Percentiles rank a stretch among this genome's conserved stretches.
Conservation (phyloP, 1,140 invertebrate species). For the Steinernema khuongi region DNA sequence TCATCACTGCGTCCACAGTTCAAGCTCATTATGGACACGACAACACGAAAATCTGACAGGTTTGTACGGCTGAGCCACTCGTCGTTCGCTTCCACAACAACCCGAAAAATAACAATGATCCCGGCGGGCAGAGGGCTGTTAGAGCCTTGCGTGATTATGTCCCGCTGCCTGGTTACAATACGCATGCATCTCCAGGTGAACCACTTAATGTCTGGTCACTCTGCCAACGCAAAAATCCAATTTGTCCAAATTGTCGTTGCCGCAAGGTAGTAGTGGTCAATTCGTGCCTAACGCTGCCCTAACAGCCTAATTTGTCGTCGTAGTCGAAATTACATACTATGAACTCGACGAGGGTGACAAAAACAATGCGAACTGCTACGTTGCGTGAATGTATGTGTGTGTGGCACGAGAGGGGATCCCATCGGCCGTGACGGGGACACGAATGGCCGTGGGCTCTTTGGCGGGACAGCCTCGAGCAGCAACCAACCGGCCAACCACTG, state of each 20-base stretch:
- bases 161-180: too few relatives aligned
- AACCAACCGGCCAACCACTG: constrained; percentile 9
- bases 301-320: too few relatives aligned
- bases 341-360: background rate
- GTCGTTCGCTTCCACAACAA: background rate
- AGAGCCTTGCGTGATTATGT: background rate
- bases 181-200: too few relatives aligned
- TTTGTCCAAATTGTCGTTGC: background rate
- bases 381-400: constrained; percentile 14
- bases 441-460: constrained; percentile 16
- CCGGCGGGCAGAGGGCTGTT: background rate
- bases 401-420: constrained; percentile 10
- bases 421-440: constrained; percentile 14
- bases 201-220: background rate
- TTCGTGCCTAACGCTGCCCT: too few relatives aligned
- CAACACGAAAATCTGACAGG: constrained; percentile 15
- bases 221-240: background rate
- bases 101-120: constrained; percentile 8
- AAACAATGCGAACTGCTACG: constrained; percentile 9
- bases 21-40: constrained; percentile 15
- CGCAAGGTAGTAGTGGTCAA: too few relatives aligned
- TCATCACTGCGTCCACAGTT: background rate
- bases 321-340: too few relatives aligned
- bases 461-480: constrained; percentile 5
- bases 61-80: background rate